phyloP scores from a whole-genome alignment of 1,140 invertebrate genomes.

The Cydia strobilella region DNA sequence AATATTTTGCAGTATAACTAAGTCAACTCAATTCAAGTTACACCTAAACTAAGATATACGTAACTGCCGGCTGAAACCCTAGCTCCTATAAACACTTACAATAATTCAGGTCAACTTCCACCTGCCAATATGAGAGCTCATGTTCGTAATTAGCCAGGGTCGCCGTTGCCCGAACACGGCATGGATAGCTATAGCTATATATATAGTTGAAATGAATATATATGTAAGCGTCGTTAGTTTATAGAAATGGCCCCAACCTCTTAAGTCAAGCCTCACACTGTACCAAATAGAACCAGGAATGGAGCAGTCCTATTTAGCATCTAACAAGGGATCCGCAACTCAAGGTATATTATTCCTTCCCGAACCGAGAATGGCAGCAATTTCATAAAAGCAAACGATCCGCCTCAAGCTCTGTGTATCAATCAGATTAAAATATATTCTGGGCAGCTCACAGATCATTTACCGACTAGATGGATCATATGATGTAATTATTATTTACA shows the following conservation, averaged over 20 bases:
- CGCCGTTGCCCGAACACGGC: too few relatives aligned
- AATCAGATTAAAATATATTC: constrained; percentile 34
- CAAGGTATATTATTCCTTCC: constrained; percentile 22
- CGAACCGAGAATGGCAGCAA: constrained; percentile 23
- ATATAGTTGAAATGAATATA: too few relatives aligned
- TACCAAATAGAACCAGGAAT: constrained; percentile 22
- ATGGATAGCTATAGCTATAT: too few relatives aligned
- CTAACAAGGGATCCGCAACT: constrained; percentile 25
- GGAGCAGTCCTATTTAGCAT: not conserved
- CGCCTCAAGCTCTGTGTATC: constrained; percentile 27
- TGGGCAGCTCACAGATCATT: not conserved
- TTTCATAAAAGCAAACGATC: constrained; percentile 34
- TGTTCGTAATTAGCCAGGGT: too few relatives aligned
- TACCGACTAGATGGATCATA: not conserved
- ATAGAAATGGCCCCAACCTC: not conserved
- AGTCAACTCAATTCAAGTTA: too few relatives aligned
- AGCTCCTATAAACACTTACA: too few relatives aligned
- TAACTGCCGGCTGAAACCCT: too few relatives aligned
- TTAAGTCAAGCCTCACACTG: not conserved
- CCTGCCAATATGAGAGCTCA: too few relatives aligned
- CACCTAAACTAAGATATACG: too few relatives aligned
- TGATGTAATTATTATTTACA: too few relatives aligned
- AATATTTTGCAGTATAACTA: too few relatives aligned
- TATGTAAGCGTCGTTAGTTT: not conserved
- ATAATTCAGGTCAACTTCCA: too few relatives aligned